phyloP scores from a whole-genome alignment of 2,888 invertebrate species.

The Andrena dorsata region DNA sequence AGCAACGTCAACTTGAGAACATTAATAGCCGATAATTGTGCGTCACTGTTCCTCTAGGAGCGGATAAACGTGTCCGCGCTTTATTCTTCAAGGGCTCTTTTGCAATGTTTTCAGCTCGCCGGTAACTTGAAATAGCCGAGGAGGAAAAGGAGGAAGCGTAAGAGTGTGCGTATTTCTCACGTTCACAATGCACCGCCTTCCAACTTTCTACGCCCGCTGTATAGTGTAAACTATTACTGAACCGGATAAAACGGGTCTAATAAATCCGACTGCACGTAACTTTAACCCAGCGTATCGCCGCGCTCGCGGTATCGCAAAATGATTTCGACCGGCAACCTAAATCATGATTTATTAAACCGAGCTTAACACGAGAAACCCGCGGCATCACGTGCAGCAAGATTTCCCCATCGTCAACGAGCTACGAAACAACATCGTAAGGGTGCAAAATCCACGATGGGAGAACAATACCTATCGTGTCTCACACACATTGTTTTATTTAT shows the following conservation, averaged over 20 bases:
- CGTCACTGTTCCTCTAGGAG: not conserved
- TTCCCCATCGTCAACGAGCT: no score
- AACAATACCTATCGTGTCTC: no score
- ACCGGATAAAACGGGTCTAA: constrained; percentile 39
- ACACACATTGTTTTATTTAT: no score
- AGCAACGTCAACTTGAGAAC: not conserved
- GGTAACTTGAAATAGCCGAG: constrained; percentile 32
- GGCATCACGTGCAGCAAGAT: no score
- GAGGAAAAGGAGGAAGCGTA: constrained; percentile 24
- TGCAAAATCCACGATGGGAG: no score
- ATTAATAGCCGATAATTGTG: constrained; percentile 29
- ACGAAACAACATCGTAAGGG: no score
- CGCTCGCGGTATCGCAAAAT: constrained; percentile 25
- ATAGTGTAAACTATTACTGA: constrained; percentile 41
- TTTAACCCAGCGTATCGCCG: constrained; percentile 7
- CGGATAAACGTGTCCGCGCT: constrained; percentile 18
- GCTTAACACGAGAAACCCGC: not conserved
- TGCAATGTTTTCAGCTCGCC: constrained; percentile 43
- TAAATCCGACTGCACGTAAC: constrained; percentile 24
- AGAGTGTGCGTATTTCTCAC: constrained; percentile 63
- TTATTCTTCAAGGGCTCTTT: constrained; percentile 46
- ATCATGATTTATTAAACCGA: constrained; percentile 13
- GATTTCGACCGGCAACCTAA: constrained; percentile 26
- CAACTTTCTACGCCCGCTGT: constrained; percentile 54
- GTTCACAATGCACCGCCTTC: constrained; percentile 52